phyloP scores from a whole-genome alignment of 1,140 invertebrate genomes.

The Nasonia vitripennis region DNA sequence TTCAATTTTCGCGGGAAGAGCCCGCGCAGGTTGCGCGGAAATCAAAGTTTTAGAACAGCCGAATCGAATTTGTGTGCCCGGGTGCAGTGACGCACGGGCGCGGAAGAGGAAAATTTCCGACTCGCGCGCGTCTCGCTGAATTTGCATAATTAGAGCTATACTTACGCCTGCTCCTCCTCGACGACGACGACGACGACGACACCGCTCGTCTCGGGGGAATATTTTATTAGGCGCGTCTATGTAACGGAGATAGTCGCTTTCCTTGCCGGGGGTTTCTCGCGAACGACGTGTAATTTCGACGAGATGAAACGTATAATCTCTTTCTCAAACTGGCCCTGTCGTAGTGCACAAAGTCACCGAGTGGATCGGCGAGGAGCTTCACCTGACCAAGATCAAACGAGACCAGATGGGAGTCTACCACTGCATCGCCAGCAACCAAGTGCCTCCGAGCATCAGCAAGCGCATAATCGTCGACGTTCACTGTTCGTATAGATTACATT shows the following conservation, averaged over 20 bases:
- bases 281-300: not conserved
- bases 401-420: conserved; percentile 93
- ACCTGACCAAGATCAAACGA: conserved; percentile 86
- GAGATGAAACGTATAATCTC: not conserved
- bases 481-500: conserved; percentile 82
- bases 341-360: conserved; percentile 59
- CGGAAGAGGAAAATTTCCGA: not conserved
- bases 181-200: not conserved
- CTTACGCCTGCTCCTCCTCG: not conserved
- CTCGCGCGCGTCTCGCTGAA: not conserved
- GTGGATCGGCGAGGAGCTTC: conserved; percentile 82
- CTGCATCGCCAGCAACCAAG: conserved; percentile 89
- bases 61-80: not conserved
- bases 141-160: conserved; percentile 1
- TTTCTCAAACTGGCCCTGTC: not conserved
- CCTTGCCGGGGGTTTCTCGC: not conserved
- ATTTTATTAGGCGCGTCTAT: not conserved
- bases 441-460: conserved; percentile 88
- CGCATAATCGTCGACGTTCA: conserved; percentile 88
- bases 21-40: not conserved
- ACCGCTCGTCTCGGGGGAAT: not conserved
- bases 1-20: not conserved
- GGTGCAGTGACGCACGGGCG: too few relatives aligned
- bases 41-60: not conserved
- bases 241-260: not conserved